Base-by-base conservation (phyloP, 2,113 vertebrate species). In the Hypomesus transpacificus region DNA sequence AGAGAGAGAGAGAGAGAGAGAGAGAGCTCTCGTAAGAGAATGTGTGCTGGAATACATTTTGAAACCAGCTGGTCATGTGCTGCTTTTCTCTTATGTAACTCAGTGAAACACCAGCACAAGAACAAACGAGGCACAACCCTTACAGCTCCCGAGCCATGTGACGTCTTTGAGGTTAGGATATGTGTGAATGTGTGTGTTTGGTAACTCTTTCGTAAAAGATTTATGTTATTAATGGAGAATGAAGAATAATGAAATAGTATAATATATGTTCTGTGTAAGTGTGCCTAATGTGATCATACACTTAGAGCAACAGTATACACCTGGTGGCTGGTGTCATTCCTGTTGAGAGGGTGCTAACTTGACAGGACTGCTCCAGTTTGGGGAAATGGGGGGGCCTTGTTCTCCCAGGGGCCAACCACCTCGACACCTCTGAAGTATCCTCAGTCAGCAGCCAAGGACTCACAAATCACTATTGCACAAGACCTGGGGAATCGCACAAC, bases 401-500 rank as follows among this genome's bases (percentile, higher is more conserved):
- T 63, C 11, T 16, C 50, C 59, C 21, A 22, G 28, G 18, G 16
- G 31, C 18, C 31, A 14, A 50, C 54, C 54, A 52, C 59, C 51
- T 62, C 22, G 34, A 24, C 11, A 28, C 59, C 16, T 53, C 78
- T 67, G 66, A 70, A 75, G 66, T 66, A 60, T 51, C 72, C 57
- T 28, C 66, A 64, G 46, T 70, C 58, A 73, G 60, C 71, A 66
- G 34, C 65, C 65, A n/a, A 58, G 66, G 54, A 54, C 18, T 59
- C 20, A n/a, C 24, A 74, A 71, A 63, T 73, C 71, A 69, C 60
- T 53, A 56, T 58, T 54, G 26, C 14, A 57, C 14, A 68, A 53
- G 51, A 65, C 61, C 28, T 66, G 65, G 59, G 59, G 56, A 79
- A 63, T 76, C 71, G 24, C 68, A 69, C 69, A 76, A 74, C 63